Evolutionary conservation across 1,140 invertebrate species (phyloP), one percentile per base, ranked within the genome.

Genomic region (Rhopalosiphum padi): DNA sequence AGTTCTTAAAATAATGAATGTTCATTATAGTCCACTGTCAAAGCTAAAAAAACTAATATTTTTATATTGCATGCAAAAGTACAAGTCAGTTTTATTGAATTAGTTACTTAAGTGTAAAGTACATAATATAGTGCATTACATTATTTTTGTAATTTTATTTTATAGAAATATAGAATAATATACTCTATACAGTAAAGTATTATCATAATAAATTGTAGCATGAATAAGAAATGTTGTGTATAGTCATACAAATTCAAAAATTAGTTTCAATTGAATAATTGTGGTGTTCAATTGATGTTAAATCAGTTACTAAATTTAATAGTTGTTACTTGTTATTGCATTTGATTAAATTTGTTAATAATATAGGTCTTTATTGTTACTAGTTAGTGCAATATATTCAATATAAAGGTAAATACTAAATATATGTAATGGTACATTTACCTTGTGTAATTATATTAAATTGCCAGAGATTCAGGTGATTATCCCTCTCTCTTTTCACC

Each of bases 231-330:
- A 87, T 37, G 41, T 87, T 86, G 43, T n/a, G 18, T 48, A 51
- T 43, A n/a, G 41, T 43, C 5, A 88, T 88, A 51, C 2, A 87
- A 7, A 35, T 87, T 48, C 23, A 51, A 88, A 15, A 88, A 88
- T 88, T 87, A 48, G 43, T 88, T 51, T 51, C 86, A 88, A 88
- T 88, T 88, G 86, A 35, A 88, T 88, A 88, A 51, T 46, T 1
- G n/a, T n/a, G 21, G 4, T 48, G 30, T 88, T 48, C 86, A 51
- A 48, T 48, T 87, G 43, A 48, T 48, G 43, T 23, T 30, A 86
- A 43, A 25, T 48, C 60, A 18, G 15, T 77, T 77, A n/a, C 60
- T 77, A 35, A 15, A 77, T 77, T 77, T 18, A 77, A 77, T n/a
- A 77, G 30, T 77, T 77, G 30, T 77, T 77, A 77, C n/a, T 77